phyloP scores from a whole-genome alignment of 2,888 invertebrate species.

The Euphydryas editha region DNA sequence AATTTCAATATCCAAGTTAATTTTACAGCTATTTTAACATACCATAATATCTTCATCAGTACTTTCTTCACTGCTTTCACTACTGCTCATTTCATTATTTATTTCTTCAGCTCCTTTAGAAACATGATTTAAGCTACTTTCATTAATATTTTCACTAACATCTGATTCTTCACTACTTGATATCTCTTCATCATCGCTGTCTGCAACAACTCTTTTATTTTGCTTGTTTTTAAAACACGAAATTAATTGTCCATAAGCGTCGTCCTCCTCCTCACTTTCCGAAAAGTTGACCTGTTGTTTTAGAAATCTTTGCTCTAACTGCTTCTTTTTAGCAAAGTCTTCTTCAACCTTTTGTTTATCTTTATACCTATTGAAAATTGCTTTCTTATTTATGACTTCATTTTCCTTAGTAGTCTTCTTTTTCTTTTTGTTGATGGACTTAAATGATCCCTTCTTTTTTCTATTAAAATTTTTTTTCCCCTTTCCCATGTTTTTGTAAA shows the following conservation, averaged over 20 bases:
- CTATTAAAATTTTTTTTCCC: constrained; percentile 56
- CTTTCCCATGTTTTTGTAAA: constrained; percentile 56
- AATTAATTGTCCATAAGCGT: constrained; percentile 79
- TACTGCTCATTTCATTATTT: constrained; percentile 21
- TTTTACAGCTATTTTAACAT: neutral
- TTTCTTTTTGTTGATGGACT: constrained; percentile 57
- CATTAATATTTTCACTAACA: constrained; percentile 25
- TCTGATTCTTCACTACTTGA: constrained; percentile 42
- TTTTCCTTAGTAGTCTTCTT: constrained; percentile 56
- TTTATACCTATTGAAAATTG: constrained; percentile 78
- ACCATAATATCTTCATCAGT: constrained; percentile 17
- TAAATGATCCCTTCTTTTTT: constrained; percentile 56
- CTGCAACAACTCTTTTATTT: constrained; percentile 49
- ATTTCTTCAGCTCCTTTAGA: constrained; percentile 11
- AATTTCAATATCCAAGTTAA: neutral
- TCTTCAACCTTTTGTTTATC: constrained; percentile 77
- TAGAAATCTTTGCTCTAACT: constrained; percentile 64
- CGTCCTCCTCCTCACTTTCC: constrained; percentile 78
- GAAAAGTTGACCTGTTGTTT: constrained; percentile 66
- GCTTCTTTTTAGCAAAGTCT: constrained; percentile 69
- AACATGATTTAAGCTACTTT: constrained; percentile 4
- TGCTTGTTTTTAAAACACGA: constrained; percentile 71
- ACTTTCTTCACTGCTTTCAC: constrained; percentile 24
- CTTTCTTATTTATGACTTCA: constrained; percentile 67
- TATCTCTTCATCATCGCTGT: constrained; percentile 60